These are phyloP conservation scores for Metopolophium dirhodum DNA, from an alignment of 1,140 invertebrate genomes.

Conservation along the genomic window DNA sequence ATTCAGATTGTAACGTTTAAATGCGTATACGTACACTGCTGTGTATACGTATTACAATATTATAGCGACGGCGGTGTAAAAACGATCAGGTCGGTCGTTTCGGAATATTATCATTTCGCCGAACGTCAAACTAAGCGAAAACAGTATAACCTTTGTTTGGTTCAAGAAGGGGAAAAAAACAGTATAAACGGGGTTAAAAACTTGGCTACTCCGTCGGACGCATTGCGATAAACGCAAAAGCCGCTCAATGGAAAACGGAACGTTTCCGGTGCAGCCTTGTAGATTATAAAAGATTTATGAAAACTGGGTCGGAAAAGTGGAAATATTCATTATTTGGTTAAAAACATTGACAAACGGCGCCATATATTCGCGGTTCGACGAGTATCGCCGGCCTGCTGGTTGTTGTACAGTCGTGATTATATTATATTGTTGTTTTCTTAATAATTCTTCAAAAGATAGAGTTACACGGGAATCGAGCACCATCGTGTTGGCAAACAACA, in stretches of 20 bases:
- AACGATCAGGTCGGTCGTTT: background rate
- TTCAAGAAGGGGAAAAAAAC: background rate
- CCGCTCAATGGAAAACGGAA: background rate
- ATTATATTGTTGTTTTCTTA: background rate
- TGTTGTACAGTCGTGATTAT: background rate
- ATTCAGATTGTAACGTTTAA: background rate
- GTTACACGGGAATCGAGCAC: background rate
- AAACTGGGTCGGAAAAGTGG: background rate
- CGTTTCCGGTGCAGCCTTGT: slow-evolving; percentile 19
- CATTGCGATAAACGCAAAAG: background rate
- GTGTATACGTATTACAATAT: background rate
- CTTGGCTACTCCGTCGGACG: background rate
- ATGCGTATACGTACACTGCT: background rate
- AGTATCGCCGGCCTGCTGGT: background rate
- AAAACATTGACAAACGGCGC: background rate
- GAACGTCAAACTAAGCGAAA: background rate
- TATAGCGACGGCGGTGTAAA: background rate
- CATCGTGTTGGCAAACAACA: background rate
- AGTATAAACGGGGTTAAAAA: background rate
- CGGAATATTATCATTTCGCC: background rate
- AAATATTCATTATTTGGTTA: slow-evolving; percentile 1
- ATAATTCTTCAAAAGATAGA: background rate
- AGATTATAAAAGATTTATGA: slow-evolving; percentile 19
- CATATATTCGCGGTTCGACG: background rate
- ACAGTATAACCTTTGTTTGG: background rate